Conservation (phyloP, 2,888 invertebrate genomes). For the Tiliacea aurago region DNA sequence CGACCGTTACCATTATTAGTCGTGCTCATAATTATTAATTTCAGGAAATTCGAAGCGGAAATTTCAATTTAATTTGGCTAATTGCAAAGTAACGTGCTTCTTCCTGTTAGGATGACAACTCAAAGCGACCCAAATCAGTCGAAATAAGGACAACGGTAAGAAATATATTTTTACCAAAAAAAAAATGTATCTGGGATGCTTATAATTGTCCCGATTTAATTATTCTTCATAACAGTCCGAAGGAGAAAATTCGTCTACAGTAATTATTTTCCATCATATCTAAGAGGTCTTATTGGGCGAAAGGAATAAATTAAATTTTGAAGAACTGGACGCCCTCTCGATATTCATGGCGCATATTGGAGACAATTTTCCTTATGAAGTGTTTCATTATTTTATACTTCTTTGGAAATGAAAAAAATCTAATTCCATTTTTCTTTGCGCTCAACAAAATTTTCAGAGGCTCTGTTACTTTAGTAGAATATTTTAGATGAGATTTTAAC, state of each 20-base stretch:
- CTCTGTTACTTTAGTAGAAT: not conserved
- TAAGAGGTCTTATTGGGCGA: conserved; percentile 70
- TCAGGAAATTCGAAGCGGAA: not conserved
- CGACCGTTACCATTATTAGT: too few relatives aligned
- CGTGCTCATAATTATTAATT: conserved; percentile 1
- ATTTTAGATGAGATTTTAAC: conserved; percentile 11
- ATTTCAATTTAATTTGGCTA: conserved; percentile 43
- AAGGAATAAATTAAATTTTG: conserved; percentile 77
- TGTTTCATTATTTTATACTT: conserved; percentile 67
- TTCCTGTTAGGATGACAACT: conserved; percentile 31
- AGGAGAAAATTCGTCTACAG: conserved; percentile 52
- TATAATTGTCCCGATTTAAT: conserved; percentile 59
- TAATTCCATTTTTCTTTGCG: conserved; percentile 32
- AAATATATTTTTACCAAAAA: conserved; percentile 51
- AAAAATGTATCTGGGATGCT: conserved; percentile 40
- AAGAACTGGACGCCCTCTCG: conserved; percentile 67
- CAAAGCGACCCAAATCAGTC: conserved; percentile 60
- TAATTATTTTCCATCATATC: conserved; percentile 68
- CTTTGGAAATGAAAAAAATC: conserved; percentile 64
- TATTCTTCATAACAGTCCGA: conserved; percentile 57
- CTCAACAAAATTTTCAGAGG: conserved; percentile 21
- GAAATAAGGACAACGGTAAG: conserved; percentile 53
- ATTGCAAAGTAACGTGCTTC: conserved; percentile 40
- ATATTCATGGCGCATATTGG: conserved; percentile 74
- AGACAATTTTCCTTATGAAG: conserved; percentile 68